Percentiles rank a stretch among this genome's conserved stretches.
These are phyloP conservation scores for Rugalucina vietnamica DNA, from an alignment of 2,888 invertebrate species.

Conservation along the genomic window DNA sequence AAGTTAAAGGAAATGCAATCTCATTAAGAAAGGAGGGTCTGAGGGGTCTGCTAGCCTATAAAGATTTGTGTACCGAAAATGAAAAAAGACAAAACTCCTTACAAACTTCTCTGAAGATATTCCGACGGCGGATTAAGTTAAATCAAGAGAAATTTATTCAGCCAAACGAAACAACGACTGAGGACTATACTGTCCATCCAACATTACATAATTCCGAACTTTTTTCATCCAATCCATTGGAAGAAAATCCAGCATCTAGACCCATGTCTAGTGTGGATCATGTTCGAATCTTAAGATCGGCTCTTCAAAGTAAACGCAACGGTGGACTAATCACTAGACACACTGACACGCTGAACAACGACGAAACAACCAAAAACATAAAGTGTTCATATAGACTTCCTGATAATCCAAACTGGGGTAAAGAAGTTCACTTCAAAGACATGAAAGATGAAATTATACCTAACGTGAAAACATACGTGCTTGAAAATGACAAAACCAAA, in stretches of 20 bases:
- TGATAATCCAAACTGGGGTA: constrained; percentile 64
- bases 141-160: constrained; percentile 63
- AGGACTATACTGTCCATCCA: constrained; percentile 60
- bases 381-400: constrained; percentile 65
- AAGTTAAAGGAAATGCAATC: constrained; percentile 69
- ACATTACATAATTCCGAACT: constrained; percentile 45
- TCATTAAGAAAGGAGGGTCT: constrained; percentile 53
- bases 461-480: constrained; percentile 68
- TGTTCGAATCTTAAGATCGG: constrained; percentile 53
- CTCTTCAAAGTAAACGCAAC: constrained; percentile 50
- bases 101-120: constrained; percentile 56
- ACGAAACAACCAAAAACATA: constrained; percentile 53
- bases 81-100: constrained; percentile 55
- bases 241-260: constrained; percentile 34
- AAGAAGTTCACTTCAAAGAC: constrained; percentile 65
- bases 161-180: constrained; percentile 56
- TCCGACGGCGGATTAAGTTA: constrained; percentile 55
- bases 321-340: constrained; percentile 45
- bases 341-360: constrained; percentile 31
- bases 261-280: constrained; percentile 50
- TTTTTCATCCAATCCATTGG: neutral
- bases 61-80: constrained; percentile 54
- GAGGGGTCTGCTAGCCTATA: constrained; percentile 52
- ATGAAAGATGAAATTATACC: constrained; percentile 67
- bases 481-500: constrained; percentile 53